Evolutionary conservation across 1,140 invertebrate genomes (phyloP).

Genomic region (Drosophila seguyi): DNA sequence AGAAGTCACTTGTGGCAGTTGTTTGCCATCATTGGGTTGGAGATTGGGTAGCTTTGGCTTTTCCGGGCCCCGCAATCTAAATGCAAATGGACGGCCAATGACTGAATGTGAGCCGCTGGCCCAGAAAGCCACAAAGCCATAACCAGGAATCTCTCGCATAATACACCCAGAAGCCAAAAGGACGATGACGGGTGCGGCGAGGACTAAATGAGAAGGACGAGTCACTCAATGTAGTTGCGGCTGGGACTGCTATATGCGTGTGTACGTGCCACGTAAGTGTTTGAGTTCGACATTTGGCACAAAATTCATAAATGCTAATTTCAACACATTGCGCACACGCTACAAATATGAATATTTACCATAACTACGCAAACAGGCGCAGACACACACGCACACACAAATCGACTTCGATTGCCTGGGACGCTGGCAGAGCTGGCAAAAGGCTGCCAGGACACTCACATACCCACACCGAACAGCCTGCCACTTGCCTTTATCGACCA

Average conservation of each 20-base stretch:
- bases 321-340: constrained; percentile 83
- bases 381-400: constrained; percentile 43
- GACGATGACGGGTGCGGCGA: background rate
- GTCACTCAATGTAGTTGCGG: constrained; percentile 56
- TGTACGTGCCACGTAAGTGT: constrained; percentile 53
- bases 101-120: constrained; percentile 64
- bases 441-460: constrained; percentile 15
- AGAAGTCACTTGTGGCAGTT: constrained; percentile 44
- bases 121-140: constrained; percentile 77
- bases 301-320: constrained; percentile 84
- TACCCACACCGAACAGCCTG: constrained; percentile 31
- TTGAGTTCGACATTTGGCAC: constrained; percentile 73
- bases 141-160: constrained; percentile 81
- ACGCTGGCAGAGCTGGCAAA: constrained; percentile 23
- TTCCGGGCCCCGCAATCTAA: constrained; percentile 64
- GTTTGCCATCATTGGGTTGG: constrained; percentile 26
- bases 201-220: constrained; percentile 52
- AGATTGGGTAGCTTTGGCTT: constrained; percentile 1
- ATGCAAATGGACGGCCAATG: constrained; percentile 75
- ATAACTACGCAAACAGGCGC: constrained; percentile 74
- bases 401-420: constrained; percentile 63
- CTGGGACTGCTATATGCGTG: constrained; percentile 17
- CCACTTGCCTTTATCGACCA: constrained; percentile 62
- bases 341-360: constrained; percentile 84
- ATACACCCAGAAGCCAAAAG: constrained; percentile 52